Evolutionary conservation across 2,797 vertebrate genomes (phyloP).

Genomic region (Siniperca undulata): DNA sequence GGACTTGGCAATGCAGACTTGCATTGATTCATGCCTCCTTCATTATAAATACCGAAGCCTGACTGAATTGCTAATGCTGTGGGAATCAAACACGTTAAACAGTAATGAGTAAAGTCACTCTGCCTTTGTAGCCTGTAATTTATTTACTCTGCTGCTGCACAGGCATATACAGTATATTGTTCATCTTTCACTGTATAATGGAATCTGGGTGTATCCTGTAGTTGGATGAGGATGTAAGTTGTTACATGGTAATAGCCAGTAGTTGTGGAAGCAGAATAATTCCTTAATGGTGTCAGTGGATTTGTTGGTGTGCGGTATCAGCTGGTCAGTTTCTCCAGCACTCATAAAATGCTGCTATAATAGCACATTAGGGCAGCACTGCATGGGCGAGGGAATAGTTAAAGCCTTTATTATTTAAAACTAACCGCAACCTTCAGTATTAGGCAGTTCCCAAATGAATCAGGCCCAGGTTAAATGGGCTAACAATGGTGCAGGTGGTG

Average conservation of each 20-base stretch:
- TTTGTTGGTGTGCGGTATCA: slow-evolving; percentile 14
- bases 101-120: slow-evolving; percentile 53
- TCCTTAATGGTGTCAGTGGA: slow-evolving; percentile 25
- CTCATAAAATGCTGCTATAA: slow-evolving; percentile 1
- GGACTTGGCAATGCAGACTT: slow-evolving; percentile 49
- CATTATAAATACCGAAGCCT: slow-evolving; percentile 64
- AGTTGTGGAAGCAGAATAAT: neutral
- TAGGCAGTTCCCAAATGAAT: slow-evolving; percentile 29
- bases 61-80: slow-evolving; percentile 61
- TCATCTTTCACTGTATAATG: neutral
- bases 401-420: slow-evolving; percentile 49
- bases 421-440: slow-evolving; percentile 18
- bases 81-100: slow-evolving; percentile 56
- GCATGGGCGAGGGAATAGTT: slow-evolving; percentile 10
- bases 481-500: slow-evolving; percentile 74
- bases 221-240: neutral
- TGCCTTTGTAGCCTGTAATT: slow-evolving; percentile 33
- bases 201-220: slow-evolving; percentile 4
- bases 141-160: slow-evolving; percentile 39
- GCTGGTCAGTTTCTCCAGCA: neutral
- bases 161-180: neutral
- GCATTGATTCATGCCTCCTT: slow-evolving; percentile 65
- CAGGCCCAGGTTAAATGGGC: slow-evolving; percentile 57
- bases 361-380: slow-evolving; percentile 1
- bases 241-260: neutral